Percentiles rank a stretch among this genome's conserved stretches.
Evolutionary conservation across 2,797 vertebrate genomes (phyloP).

Genomic region (Tokudaia muenninki): DNA sequence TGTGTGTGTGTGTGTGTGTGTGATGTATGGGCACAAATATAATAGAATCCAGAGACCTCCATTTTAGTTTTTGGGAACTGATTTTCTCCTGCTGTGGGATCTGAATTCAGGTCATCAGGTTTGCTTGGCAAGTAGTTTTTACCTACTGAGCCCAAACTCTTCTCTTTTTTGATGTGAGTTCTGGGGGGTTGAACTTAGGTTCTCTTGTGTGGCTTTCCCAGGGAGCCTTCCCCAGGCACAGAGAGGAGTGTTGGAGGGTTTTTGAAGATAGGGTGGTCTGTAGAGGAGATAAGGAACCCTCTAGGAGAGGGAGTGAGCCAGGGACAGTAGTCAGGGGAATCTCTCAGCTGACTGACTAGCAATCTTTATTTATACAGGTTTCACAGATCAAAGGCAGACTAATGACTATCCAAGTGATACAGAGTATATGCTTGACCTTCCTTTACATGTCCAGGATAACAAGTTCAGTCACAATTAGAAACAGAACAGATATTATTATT

Average conservation of each 20-base stretch:
- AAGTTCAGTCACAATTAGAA: background rate
- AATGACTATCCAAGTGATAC: background rate
- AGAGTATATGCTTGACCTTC: background rate
- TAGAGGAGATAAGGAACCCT: background rate
- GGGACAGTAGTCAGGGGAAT: background rate
- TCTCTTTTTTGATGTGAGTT: background rate
- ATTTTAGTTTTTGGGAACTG: background rate
- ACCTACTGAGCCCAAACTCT: background rate
- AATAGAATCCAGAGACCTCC: background rate
- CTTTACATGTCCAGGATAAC: background rate
- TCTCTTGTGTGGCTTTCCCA: background rate
- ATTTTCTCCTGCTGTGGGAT: background rate
- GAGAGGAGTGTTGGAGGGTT: background rate
- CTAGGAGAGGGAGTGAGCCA: background rate
- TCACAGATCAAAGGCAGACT: background rate
- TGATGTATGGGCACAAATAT: background rate
- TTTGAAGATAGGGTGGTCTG: background rate
- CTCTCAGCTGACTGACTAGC: background rate
- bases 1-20: background rate
- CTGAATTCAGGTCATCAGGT: background rate
- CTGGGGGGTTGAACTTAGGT: background rate
- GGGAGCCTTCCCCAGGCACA: background rate
- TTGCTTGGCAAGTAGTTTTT: background rate
- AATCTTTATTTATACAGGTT: background rate
- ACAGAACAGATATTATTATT: too few species aligned